Evolutionary conservation across 2,797 vertebrate species (phyloP).

Genomic region (Philypnodon macrostomus): DNA sequence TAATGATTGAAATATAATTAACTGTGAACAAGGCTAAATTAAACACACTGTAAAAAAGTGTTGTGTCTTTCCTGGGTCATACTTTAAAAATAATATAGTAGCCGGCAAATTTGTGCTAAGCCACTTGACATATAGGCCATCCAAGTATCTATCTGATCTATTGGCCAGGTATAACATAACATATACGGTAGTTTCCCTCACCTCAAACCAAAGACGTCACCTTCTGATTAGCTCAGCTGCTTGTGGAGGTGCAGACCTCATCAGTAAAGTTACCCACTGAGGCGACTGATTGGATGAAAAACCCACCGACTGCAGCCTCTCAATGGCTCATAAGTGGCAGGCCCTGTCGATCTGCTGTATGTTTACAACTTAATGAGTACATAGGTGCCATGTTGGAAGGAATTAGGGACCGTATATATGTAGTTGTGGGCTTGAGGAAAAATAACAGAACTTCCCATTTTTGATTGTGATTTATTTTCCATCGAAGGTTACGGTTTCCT

Average conservation of each 20-base stretch:
- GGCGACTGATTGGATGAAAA: conserved; percentile 13
- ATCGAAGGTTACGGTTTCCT: conserved; percentile 90
- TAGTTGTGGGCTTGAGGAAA: neutral
- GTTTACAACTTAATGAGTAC: neutral
- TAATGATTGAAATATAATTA: too few species aligned
- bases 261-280: conserved; percentile 8
- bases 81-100: too few species aligned
- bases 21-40: too few species aligned
- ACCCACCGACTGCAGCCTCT: neutral
- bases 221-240: conserved; percentile 10
- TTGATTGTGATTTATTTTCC: conserved; percentile 9
- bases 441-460: too few species aligned
- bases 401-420: neutral
- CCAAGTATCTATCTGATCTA: too few species aligned
- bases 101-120: too few species aligned
- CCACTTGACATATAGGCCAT: too few species aligned
- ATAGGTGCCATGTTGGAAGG: neutral
- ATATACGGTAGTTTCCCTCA: too few species aligned
- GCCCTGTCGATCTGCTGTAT: neutral
- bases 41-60: too few species aligned
- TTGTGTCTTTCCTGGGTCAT: too few species aligned
- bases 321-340: neutral
- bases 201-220: neutral
- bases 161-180: too few species aligned
- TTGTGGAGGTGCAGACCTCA: neutral